A percentile compares a stretch with the other conserved stretches of the same genome.
These are phyloP conservation scores for Paguma larvata DNA, from an alignment of 2,797 vertebrate species.

Conservation along the genomic window DNA sequence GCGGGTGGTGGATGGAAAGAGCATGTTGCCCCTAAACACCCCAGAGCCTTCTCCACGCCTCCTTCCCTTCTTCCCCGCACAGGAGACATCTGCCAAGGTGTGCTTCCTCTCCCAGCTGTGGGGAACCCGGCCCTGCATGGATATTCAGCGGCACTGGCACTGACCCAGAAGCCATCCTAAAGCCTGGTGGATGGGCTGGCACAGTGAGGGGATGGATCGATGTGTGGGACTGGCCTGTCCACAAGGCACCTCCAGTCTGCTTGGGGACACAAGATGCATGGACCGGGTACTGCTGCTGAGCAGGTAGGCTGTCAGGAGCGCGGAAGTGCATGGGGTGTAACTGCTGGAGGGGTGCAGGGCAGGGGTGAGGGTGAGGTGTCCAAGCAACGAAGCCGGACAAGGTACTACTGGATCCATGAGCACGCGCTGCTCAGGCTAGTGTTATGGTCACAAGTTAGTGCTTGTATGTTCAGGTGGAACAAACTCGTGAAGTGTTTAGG, in stretches of 20 bases:
- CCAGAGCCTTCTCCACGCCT: not conserved
- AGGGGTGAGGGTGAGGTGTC: not conserved
- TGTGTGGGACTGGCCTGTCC: not conserved
- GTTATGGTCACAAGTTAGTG: not conserved
- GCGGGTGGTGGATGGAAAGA: rapidly evolving
- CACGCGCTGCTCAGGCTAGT: rapidly evolving
- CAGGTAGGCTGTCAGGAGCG: rapidly evolving
- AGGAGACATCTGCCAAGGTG: not conserved
- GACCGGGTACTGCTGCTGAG: too few species aligned
- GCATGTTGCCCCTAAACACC: too few species aligned
- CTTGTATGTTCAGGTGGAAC: not conserved
- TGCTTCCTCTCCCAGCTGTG: not conserved
- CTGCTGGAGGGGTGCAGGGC: not conserved
- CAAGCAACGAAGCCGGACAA: rapidly evolving
- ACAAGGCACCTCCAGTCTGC: not conserved
- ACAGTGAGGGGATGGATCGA: rapidly evolving
- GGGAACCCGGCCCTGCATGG: rapidly evolving
- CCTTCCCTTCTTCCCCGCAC: not conserved
- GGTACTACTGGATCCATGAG: rapidly evolving
- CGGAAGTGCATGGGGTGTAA: rapidly evolving
- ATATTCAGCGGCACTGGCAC: not conserved
- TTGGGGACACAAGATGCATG: rapidly evolving
- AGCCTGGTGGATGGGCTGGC: not conserved
- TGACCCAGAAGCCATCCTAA: not conserved
- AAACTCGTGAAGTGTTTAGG: not conserved